A percentile compares a stretch with the other conserved stretches of the same genome.
phyloP scores from a whole-genome alignment of 2,888 invertebrate species.

The Euplexia lucipara region DNA sequence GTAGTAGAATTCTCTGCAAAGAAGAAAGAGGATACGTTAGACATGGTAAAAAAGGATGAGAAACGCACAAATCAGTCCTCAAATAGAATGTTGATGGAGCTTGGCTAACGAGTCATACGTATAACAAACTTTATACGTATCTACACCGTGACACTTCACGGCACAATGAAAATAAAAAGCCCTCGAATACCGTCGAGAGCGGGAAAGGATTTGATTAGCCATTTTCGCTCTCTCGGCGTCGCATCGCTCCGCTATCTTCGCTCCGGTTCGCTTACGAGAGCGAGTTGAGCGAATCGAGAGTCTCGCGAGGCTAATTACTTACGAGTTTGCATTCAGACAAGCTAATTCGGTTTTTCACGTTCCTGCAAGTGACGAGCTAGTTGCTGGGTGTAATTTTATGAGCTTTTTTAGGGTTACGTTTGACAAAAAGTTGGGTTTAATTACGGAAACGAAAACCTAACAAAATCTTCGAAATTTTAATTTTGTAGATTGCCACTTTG shows the following conservation, averaged over 20 bases:
- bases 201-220: constrained; percentile 90
- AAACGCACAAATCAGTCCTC: constrained; percentile 19
- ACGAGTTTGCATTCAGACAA: constrained; percentile 88
- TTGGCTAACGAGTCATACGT: constrained; percentile 46
- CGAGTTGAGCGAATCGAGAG: constrained; percentile 85
- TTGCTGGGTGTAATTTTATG: constrained; percentile 71
- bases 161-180: constrained; percentile 89
- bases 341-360: constrained; percentile 89
- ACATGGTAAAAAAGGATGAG: constrained; percentile 8
- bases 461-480: not conserved
- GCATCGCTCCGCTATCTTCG: constrained; percentile 87
- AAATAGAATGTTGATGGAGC: constrained; percentile 55
- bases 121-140: constrained; percentile 67
- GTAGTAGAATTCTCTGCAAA: constrained; percentile 99
- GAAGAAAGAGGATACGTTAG: constrained; percentile 60
- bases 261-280: constrained; percentile 88
- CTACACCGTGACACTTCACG: constrained; percentile 85
- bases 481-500: not conserved
- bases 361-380: constrained; percentile 81
- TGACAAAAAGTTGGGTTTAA: constrained; percentile 44
- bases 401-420: constrained; percentile 64
- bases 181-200: constrained; percentile 85
- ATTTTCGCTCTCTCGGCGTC: constrained; percentile 87
- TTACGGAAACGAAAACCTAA: constrained; percentile 27
- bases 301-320: constrained; percentile 91